Conservation (phyloP, 2,888 invertebrate species). For the Microplitis deprimator region DNA sequence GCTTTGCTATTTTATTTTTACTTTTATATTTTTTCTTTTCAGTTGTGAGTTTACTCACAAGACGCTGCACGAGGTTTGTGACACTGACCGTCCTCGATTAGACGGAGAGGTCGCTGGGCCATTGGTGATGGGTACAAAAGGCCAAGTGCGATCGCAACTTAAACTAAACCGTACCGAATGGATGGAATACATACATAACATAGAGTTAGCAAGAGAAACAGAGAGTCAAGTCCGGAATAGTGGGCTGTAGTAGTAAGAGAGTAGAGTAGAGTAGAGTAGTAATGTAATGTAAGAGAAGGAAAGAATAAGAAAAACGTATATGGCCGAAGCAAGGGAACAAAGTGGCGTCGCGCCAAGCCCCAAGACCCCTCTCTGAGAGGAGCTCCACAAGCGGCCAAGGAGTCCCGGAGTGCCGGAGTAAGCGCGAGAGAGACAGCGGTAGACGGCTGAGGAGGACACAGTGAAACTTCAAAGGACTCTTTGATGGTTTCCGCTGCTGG, state of each 20-base stretch:
- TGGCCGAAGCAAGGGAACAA: constrained; percentile 49
- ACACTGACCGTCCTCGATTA: constrained; percentile 44
- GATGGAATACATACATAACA: constrained; percentile 7
- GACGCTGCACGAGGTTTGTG: constrained; percentile 29
- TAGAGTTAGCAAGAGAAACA: constrained; percentile 1
- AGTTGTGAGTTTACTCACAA: neutral
- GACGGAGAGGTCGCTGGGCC: constrained; percentile 16
- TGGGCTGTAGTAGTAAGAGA: neutral
- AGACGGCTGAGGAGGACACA: constrained; percentile 62
- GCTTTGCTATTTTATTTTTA: neutral
- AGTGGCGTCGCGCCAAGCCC: constrained; percentile 43
- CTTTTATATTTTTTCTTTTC: neutral
- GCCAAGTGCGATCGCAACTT: constrained; percentile 42
- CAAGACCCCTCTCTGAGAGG: constrained; percentile 36
- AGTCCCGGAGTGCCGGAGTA: constrained; percentile 18
- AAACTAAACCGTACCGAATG: neutral
- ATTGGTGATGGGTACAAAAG: constrained; percentile 40
- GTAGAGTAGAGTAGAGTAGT: constrained; percentile 42
- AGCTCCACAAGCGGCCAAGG: constrained; percentile 36
- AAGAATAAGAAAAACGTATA: constrained; percentile 39
- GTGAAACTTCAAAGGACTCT: constrained; percentile 68
- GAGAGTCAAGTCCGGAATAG: neutral
- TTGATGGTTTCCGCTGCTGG: constrained; percentile 68
- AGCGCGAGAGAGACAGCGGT: constrained; percentile 51
- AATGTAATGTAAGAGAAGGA: constrained; percentile 34